These are phyloP conservation scores for Cheilosia pagana DNA, from an alignment of 2,888 invertebrate genomes.

Conservation along the genomic window DNA sequence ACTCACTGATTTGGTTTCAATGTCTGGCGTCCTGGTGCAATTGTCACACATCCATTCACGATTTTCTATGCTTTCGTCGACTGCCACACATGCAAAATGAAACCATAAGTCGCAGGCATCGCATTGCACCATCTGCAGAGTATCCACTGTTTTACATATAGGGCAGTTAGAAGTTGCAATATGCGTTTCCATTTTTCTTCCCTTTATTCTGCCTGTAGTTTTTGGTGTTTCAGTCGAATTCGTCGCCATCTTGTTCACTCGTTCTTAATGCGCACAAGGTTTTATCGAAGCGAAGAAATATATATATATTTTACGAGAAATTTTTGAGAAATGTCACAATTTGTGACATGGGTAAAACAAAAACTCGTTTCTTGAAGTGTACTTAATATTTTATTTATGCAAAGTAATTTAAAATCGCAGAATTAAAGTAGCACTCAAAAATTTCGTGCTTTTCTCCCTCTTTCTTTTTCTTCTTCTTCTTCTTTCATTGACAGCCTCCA, in stretches of 20 bases:
- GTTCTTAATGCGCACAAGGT: neutral
- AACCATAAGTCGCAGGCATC: conserved; percentile 6
- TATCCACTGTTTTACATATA: neutral
- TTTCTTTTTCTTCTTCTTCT: too few relatives aligned
- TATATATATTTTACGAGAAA: neutral
- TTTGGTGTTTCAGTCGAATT: neutral
- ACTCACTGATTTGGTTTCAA: neutral
- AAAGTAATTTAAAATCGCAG: too few relatives aligned
- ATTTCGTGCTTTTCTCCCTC: too few relatives aligned
- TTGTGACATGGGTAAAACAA: too few relatives aligned
- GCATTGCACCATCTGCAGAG: conserved; percentile 6
- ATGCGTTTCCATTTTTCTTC: neutral
- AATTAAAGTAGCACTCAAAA: too few relatives aligned
- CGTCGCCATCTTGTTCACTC: neutral
- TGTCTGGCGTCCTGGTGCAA: neutral
- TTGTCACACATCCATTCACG: neutral
- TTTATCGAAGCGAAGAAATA: neutral
- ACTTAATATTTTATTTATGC: too few relatives aligned
- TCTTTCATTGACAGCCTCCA: too few relatives aligned
- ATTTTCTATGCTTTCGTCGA: neutral
- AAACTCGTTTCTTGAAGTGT: too few relatives aligned
- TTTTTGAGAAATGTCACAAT: neutral
- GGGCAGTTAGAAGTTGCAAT: neutral
- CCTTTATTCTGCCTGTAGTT: neutral
- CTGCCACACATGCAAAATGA: neutral